Evolutionary conservation across 2,888 invertebrate genomes (phyloP).

Genomic region (Eupithecia exiguata): DNA sequence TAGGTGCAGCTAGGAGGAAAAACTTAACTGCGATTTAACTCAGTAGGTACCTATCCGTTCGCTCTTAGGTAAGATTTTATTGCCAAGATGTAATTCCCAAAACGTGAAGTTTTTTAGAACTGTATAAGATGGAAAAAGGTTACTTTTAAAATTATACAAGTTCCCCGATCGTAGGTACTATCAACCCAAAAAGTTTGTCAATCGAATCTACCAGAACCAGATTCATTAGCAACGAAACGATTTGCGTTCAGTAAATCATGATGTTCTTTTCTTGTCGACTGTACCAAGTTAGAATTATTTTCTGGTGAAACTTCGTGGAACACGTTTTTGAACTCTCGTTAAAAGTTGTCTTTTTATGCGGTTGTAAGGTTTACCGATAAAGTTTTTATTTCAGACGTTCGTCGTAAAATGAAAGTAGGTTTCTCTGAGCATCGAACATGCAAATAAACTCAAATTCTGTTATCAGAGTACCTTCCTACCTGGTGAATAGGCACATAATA

Average conservation of each 20-base stretch:
- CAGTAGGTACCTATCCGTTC: not conserved
- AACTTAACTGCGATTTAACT: not conserved
- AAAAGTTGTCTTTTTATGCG: slow-evolving; percentile 46
- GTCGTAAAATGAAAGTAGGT: slow-evolving; percentile 21
- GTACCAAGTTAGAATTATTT: slow-evolving; percentile 33
- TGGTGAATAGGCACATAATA: not conserved
- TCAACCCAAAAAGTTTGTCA: not conserved
- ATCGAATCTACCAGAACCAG: not conserved
- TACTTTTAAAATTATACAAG: not conserved
- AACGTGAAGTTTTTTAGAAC: not conserved
- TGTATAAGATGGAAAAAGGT: not conserved
- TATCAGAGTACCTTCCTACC: not conserved
- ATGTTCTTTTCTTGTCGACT: not conserved
- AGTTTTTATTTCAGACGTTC: slow-evolving; percentile 34
- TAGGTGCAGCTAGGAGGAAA: not conserved
- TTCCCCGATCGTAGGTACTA: not conserved
- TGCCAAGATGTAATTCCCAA: not conserved
- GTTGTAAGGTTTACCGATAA: slow-evolving; percentile 38
- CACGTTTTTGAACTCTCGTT: slow-evolving; percentile 45
- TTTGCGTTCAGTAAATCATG: not conserved
- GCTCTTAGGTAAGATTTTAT: not conserved
- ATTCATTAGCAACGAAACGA: not conserved
- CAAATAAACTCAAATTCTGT: not conserved
- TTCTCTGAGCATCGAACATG: slow-evolving; percentile 13
- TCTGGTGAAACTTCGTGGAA: slow-evolving; percentile 31